Evolutionary conservation across 2,797 vertebrate species (phyloP).

Genomic region (Dipus sagitta): DNA sequence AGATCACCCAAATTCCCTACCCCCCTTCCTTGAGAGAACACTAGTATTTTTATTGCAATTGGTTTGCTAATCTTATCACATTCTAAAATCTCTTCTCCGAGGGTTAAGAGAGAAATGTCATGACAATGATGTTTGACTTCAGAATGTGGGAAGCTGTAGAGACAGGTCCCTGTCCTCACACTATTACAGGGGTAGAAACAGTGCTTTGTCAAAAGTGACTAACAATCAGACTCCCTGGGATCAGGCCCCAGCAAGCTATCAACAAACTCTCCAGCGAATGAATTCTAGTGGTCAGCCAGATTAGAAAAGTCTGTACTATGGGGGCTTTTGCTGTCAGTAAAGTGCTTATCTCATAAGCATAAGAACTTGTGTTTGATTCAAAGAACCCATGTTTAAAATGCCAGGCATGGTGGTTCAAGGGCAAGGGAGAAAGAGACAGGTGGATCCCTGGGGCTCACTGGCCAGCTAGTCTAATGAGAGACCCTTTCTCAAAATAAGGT

Average conservation of each 20-base stretch:
- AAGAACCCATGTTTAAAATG: no score
- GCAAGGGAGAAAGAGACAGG: no score
- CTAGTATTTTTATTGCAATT: neutral
- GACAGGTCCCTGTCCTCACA: neutral
- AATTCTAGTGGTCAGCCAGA: neutral
- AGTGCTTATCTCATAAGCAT: no score
- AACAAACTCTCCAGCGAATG: no score
- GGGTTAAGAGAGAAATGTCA: neutral
- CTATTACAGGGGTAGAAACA: neutral
- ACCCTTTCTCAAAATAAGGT: no score
- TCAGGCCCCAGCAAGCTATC: no score
- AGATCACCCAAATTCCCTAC: neutral
- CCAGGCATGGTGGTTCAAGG: no score
- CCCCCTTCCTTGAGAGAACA: conserved; percentile 34
- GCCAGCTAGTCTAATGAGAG: no score
- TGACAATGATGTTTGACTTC: neutral
- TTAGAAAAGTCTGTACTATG: neutral
- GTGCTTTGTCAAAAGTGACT: neutral
- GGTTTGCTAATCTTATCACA: no score
- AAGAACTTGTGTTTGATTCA: no score
- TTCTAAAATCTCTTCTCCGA: neutral
- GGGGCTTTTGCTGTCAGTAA: no score
- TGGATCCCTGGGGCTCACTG: no score
- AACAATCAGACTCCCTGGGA: neutral
- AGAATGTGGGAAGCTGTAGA: neutral